phyloP scores from a whole-genome alignment of 2,797 vertebrate species.

The Sebastes matsubarae region DNA sequence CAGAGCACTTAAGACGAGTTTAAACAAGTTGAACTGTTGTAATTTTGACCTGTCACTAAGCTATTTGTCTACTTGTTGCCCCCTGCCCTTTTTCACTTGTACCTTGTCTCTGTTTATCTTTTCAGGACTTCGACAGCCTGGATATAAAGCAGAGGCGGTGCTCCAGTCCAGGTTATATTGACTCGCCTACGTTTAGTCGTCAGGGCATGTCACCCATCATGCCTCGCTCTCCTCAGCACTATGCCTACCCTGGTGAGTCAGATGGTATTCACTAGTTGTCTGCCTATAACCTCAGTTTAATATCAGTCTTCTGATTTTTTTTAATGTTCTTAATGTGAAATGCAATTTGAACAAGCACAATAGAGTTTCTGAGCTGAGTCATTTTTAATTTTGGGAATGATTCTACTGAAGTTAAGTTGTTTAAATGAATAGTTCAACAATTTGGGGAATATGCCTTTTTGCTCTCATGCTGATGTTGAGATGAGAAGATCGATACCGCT shows the following conservation, averaged over 20 bases:
- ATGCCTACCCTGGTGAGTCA: constrained; percentile 90
- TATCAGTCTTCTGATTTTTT: background rate
- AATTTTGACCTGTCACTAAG: constrained; percentile 6
- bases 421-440: background rate
- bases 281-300: background rate
- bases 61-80: background rate
- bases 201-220: constrained; percentile 93
- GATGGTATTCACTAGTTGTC: background rate
- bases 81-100: background rate
- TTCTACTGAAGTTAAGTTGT: background rate
- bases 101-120: constrained; percentile 9
- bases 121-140: constrained; percentile 90
- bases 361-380: background rate
- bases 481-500: background rate
- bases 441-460: background rate
- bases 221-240: constrained; percentile 92
- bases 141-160: constrained; percentile 90
- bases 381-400: background rate
- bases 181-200: constrained; percentile 89
- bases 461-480: background rate
- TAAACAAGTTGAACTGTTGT: constrained; percentile 10
- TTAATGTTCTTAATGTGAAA: background rate
- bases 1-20: constrained; percentile 8
- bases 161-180: constrained; percentile 93
- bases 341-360: background rate